A percentile compares a stretch with the other conserved stretches of the same genome.
These are phyloP conservation scores for Dallia pectoralis DNA, from an alignment of 2,797 vertebrate species.

Conservation along the genomic window DNA sequence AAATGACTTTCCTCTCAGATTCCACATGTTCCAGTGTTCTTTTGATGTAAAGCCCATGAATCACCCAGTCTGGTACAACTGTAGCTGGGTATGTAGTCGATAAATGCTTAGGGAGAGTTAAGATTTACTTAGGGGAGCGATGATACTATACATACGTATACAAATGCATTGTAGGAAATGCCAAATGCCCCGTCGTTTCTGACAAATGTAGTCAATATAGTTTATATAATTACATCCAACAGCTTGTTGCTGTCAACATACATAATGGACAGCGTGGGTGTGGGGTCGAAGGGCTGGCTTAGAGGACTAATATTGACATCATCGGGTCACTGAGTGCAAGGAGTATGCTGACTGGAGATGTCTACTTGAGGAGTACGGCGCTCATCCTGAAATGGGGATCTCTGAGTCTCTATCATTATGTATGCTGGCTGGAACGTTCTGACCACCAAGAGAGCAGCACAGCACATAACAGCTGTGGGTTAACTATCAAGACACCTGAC, in stretches of 20 bases:
- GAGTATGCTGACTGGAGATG: neutral
- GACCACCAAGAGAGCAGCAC: neutral
- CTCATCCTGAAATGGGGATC: neutral
- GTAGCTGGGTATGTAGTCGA: neutral
- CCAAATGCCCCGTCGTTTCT: no score
- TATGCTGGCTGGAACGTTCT: neutral
- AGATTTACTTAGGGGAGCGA: no score
- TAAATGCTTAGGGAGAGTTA: no score
- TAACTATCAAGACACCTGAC: neutral
- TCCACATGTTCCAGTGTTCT: conserved; percentile 12
- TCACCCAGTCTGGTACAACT: neutral
- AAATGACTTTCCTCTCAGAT: conserved; percentile 36
- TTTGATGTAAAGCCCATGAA: neutral
- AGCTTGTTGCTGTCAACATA: no score
- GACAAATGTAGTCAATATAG: no score
- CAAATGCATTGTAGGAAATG: no score
- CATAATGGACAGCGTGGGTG: no score
- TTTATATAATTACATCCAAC: no score
- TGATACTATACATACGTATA: no score
- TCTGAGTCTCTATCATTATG: neutral
- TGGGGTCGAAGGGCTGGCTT: no score
- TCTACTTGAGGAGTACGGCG: neutral
- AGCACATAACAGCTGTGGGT: neutral
- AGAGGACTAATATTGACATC: neutral
- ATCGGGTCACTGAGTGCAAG: neutral